phyloP scores from a whole-genome alignment of 2,888 invertebrate species.

The Orthonychiurus folsomi region DNA sequence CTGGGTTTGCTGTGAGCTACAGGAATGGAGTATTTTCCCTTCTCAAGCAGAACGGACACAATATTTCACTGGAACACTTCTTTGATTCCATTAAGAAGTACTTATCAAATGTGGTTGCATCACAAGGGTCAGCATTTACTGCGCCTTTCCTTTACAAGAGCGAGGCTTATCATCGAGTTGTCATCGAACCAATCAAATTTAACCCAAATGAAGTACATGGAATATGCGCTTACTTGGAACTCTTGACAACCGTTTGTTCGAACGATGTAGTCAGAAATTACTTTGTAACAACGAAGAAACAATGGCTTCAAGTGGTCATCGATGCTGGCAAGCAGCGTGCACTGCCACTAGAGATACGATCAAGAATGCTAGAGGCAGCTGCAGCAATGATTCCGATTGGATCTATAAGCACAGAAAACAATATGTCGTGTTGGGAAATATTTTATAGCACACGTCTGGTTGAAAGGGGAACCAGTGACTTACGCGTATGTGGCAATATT shows the following conservation, averaged over 20 bases:
- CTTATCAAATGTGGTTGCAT: slow-evolving; percentile 23
- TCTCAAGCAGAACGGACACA: slow-evolving; percentile 57
- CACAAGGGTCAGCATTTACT: slow-evolving; percentile 11
- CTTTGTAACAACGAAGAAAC: slow-evolving; percentile 31
- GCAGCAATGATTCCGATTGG: slow-evolving; percentile 34
- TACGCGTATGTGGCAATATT: slow-evolving; percentile 28
- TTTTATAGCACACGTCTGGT: slow-evolving; percentile 32
- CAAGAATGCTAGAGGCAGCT: slow-evolving; percentile 29
- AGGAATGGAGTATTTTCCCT: slow-evolving; percentile 70
- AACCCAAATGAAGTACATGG: slow-evolving; percentile 34
- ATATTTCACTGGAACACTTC: slow-evolving; percentile 74
- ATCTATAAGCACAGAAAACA: slow-evolving; percentile 20
- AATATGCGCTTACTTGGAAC: slow-evolving; percentile 33
- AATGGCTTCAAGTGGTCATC: slow-evolving; percentile 30
- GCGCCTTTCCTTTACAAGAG: slow-evolving; percentile 21
- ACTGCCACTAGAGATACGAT: slow-evolving; percentile 35
- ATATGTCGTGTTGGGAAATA: slow-evolving; percentile 33
- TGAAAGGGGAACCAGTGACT: slow-evolving; percentile 34
- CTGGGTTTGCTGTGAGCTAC: slow-evolving; percentile 68
- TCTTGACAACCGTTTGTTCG: slow-evolving; percentile 28
- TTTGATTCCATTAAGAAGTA: slow-evolving; percentile 60
- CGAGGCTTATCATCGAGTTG: slow-evolving; percentile 22
- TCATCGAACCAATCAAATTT: slow-evolving; percentile 24
- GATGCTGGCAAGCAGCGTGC: slow-evolving; percentile 24
- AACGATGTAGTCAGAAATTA: slow-evolving; percentile 22